These are phyloP conservation scores for Chrysemys picta DNA, from an alignment of 2,113 vertebrate species.

Conservation along the genomic window DNA sequence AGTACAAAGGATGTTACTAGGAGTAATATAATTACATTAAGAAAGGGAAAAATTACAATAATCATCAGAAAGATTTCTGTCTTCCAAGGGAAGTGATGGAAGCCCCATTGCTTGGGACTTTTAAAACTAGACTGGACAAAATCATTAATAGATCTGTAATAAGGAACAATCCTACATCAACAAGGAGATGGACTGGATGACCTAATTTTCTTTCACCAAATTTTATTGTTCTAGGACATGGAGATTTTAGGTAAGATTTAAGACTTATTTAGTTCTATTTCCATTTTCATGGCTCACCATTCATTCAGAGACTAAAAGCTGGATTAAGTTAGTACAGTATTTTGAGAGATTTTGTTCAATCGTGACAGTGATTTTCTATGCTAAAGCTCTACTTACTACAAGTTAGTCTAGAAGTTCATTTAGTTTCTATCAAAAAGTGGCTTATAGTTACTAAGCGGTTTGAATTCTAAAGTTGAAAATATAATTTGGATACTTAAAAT, in stretches of 20 bases:
- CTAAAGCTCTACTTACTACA: background rate
- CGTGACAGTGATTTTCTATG: background rate
- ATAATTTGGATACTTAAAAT: slow-evolving; percentile 4
- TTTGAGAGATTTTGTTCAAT: background rate
- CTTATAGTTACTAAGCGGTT: background rate
- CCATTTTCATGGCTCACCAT: background rate
- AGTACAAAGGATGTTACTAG: background rate
- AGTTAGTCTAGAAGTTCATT: background rate
- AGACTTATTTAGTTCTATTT: background rate
- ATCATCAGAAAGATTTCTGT: background rate
- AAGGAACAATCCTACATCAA: background rate
- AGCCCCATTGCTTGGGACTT: background rate
- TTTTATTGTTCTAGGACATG: background rate
- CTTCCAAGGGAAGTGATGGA: background rate
- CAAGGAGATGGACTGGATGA: background rate
- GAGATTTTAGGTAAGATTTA: background rate
- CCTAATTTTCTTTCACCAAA: background rate
- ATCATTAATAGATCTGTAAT: background rate
- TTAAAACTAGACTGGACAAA: background rate
- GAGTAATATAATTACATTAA: background rate
- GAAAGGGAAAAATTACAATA: background rate
- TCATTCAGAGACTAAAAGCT: background rate
- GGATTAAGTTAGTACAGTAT: background rate
- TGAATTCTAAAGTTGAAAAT: slow-evolving; percentile 28
- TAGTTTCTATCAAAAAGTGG: background rate